phyloP scores from a whole-genome alignment of 2,888 invertebrate genomes.

The Catocala fraxini region DNA sequence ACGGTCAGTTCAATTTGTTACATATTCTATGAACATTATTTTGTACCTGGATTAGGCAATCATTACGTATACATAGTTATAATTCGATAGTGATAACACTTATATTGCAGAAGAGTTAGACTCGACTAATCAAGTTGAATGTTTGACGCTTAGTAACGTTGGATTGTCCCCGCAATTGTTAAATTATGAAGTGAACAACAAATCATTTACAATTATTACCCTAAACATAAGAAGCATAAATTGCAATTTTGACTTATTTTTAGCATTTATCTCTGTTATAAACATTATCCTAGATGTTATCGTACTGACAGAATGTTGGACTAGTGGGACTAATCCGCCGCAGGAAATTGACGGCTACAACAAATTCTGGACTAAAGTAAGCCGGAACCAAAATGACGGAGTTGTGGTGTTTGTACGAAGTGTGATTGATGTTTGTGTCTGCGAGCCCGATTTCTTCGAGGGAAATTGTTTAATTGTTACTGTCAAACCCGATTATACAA shows the following conservation, averaged over 20 bases:
- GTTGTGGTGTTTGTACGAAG: neutral
- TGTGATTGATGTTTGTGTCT: neutral
- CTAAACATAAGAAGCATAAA: neutral
- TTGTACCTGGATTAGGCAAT: no score
- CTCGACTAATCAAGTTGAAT: no score
- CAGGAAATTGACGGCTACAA: neutral
- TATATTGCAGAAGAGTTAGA: no score
- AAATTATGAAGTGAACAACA: no score
- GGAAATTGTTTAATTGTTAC: neutral
- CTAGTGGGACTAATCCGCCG: neutral
- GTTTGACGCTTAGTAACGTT: no score
- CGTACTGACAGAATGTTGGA: neutral
- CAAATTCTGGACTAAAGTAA: neutral
- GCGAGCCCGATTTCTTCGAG: neutral
- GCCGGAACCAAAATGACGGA: neutral
- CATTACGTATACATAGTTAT: no score
- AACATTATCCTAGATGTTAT: neutral
- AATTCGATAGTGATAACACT: no score
- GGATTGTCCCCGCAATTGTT: no score
- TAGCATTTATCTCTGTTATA: neutral
- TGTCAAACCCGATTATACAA: neutral
- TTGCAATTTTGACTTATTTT: neutral
- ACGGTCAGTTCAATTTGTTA: no score
- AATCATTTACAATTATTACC: no score
- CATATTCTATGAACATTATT: no score